A percentile compares a stretch with the other conserved stretches of the same genome.
These are phyloP conservation scores for Linnaemya tessellans DNA, from an alignment of 2,888 invertebrate genomes.

Conservation along the genomic window DNA sequence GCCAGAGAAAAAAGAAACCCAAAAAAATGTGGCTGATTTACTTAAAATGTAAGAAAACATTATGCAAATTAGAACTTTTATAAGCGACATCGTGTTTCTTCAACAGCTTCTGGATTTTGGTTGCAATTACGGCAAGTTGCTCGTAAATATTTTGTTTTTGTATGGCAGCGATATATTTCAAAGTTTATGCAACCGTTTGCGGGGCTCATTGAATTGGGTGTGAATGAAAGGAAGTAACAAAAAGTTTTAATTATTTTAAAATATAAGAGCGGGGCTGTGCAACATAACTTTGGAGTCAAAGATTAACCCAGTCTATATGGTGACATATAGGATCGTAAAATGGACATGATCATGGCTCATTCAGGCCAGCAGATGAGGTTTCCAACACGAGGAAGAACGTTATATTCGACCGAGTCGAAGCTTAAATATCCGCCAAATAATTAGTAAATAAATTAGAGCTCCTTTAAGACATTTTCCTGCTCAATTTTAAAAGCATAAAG, in stretches of 20 bases:
- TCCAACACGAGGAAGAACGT: too few relatives aligned
- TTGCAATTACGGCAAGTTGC: slow-evolving; percentile 43
- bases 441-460: too few relatives aligned
- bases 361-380: too few relatives aligned
- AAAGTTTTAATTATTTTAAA: background rate
- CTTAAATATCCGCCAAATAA: too few relatives aligned
- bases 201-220: slow-evolving; percentile 2
- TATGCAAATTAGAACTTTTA: slow-evolving; percentile 63
- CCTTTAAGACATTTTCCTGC: too few relatives aligned
- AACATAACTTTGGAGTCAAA: too few relatives aligned
- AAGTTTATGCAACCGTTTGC: background rate
- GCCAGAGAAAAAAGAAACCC: background rate
- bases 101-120: slow-evolving; percentile 62
- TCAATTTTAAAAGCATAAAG: too few relatives aligned
- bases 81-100: slow-evolving; percentile 38
- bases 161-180: background rate
- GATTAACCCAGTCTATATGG: too few relatives aligned
- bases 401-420: too few relatives aligned
- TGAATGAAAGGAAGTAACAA: background rate
- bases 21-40: slow-evolving; percentile 9
- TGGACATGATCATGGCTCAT: too few relatives aligned
- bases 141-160: slow-evolving; percentile 51
- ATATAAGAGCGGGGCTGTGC: background rate
- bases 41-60: slow-evolving; percentile 47
- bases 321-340: too few relatives aligned